phyloP scores from a whole-genome alignment of 2,797 vertebrate genomes.

The Neoniphon sammara region DNA sequence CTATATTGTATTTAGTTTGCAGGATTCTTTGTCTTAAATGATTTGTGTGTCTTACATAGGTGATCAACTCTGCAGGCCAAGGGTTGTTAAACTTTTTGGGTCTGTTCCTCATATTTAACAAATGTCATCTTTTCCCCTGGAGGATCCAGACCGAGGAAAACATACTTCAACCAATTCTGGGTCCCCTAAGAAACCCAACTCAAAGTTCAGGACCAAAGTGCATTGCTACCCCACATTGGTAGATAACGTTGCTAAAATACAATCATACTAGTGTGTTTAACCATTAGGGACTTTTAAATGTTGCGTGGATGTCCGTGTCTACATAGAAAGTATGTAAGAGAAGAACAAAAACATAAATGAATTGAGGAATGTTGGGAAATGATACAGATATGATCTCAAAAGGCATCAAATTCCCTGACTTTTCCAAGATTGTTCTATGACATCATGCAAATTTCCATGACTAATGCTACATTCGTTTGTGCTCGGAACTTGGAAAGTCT shows the following conservation, averaged over 20 bases:
- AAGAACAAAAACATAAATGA: not conserved
- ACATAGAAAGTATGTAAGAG: not conserved
- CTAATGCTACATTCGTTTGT: not conserved
- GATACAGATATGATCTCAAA: not conserved
- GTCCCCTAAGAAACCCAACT: conserved; percentile 3
- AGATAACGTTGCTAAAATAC: conserved; percentile 1
- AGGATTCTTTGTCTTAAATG: conserved; percentile 61
- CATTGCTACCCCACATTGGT: not conserved
- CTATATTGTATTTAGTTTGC: conserved; percentile 69
- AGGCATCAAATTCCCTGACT: not conserved
- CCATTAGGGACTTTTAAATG: conserved; percentile 12
- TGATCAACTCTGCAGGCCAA: conserved; percentile 45
- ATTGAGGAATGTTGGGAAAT: conserved; percentile 5
- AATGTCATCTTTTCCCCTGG: not conserved
- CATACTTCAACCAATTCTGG: conserved; percentile 15
- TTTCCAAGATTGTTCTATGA: not conserved
- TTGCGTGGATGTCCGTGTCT: not conserved
- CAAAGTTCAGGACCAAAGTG: conserved; percentile 18
- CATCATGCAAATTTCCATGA: not conserved
- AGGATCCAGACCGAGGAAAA: conserved; percentile 8
- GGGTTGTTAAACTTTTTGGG: conserved; percentile 48
- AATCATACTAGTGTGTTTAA: conserved; percentile 3
- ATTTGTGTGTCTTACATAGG: conserved; percentile 1
- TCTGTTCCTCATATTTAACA: conserved; percentile 19
- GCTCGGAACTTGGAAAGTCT: no score